Evolutionary conservation across 2,797 vertebrate genomes (phyloP), one percentile per base, ranked within the genome.

Genomic region (Takifugu rubripes): DNA sequence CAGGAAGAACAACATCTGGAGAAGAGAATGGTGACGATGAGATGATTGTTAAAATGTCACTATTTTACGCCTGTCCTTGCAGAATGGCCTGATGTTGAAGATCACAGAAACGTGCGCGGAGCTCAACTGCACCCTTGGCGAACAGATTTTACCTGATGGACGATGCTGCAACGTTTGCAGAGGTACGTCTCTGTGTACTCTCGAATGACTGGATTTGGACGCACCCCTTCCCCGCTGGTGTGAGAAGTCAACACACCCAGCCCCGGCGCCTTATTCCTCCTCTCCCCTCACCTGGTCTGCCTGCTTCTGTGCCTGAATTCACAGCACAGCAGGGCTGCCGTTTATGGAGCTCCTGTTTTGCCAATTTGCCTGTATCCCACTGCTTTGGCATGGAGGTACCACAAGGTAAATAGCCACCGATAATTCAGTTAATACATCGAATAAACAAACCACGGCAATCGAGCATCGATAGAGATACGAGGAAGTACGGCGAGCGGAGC

Each of bases 81-180:
- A 98, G 96, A 92, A 92, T 27, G 95, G 95, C 77, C 86, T 94
- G 75, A 90, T 97, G 89, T 87, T 93, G 66, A 93, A 92, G 87
- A 91, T 96, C 27, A 88, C 90, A 7, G 95, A 96, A 77, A 85
- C 75, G 0, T 98, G 96, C 70, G 92, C 93, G 0, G 86, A 91
- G 3, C 77, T 97, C 76, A 97, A 98, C 91, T 98, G 96, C 83
- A 93, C 94, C 2, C 56, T 88, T 61, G 68, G 68, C 29, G 94
- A 97, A 14, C 94, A 92, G 5, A 83, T 98, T 66, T 70, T 97
- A 60, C 96, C 95, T 0, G 96, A 97, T 71, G 93, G 93, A 79
- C 91, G 93, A 43, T 98, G 96, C 69, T 98, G 96, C 84, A 93
- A 90, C 16, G 95, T 98, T 62, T 98, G 96, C 67, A 88, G 85